Conservation (phyloP, 2,888 invertebrate species). For the Apotomis betuletana region DNA sequence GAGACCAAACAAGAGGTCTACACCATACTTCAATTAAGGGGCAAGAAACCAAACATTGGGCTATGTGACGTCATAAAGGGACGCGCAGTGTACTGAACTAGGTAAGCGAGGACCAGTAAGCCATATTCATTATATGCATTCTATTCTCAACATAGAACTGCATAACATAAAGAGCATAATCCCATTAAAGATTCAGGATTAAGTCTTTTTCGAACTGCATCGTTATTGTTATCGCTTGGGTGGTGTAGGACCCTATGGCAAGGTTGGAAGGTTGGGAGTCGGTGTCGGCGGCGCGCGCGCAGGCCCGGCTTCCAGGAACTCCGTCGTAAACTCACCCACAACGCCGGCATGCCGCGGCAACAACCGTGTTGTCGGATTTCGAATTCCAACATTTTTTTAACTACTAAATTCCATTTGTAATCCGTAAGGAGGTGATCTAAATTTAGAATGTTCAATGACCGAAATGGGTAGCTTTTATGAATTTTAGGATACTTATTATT, state of each 20-base stretch:
- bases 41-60: slow-evolving; percentile 56
- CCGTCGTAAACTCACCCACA: slow-evolving; percentile 70
- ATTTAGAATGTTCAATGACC: slow-evolving; percentile 2
- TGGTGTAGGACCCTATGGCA: slow-evolving; percentile 11
- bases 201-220: slow-evolving; percentile 13
- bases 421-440: slow-evolving; percentile 27
- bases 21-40: slow-evolving; percentile 63
- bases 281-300: slow-evolving; percentile 53
- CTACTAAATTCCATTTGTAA: slow-evolving; percentile 48
- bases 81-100: slow-evolving; percentile 42
- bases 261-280: slow-evolving; percentile 34
- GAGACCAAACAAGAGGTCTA: slow-evolving; percentile 54
- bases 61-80: slow-evolving; percentile 70
- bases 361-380: slow-evolving; percentile 51
- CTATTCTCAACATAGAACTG: not conserved
- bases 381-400: slow-evolving; percentile 54
- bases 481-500: no score
- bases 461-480: not conserved
- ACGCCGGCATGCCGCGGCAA: slow-evolving; percentile 55
- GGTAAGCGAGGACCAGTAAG: slow-evolving; percentile 18
- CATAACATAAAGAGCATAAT: slow-evolving; percentile 10
- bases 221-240: not conserved
- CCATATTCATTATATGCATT: not conserved
- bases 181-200: slow-evolving; percentile 5
- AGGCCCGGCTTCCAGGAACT: slow-evolving; percentile 66